A percentile compares a stretch with the other conserved stretches of the same genome.
These are phyloP conservation scores for Capitella teleta DNA, from an alignment of 1,140 invertebrate genomes.

Conservation along the genomic window DNA sequence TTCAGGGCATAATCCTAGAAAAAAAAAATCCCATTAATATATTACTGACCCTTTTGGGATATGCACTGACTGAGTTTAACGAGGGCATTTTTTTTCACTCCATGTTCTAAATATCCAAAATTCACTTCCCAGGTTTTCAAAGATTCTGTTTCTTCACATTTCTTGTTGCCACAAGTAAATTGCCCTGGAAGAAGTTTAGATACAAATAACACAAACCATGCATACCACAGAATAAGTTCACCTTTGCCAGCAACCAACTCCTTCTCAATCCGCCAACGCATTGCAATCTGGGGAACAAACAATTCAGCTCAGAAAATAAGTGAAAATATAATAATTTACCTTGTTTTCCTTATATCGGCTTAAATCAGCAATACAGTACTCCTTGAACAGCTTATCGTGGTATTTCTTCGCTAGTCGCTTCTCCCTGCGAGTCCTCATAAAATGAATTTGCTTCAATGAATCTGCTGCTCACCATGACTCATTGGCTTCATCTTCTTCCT, in stretches of 20 bases:
- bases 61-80: constrained; percentile 78
- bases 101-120: constrained; percentile 83
- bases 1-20: constrained; percentile 67
- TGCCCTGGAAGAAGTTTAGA: too few species aligned
- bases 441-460: not conserved
- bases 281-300: constrained; percentile 78
- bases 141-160: constrained; percentile 53
- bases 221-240: constrained; percentile 6
- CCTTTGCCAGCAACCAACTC: constrained; percentile 83
- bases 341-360: constrained; percentile 82
- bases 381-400: constrained; percentile 98
- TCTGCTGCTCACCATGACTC: not conserved
- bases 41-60: constrained; percentile 3
- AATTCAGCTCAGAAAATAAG: too few species aligned
- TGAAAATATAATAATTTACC: too few species aligned
- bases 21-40: constrained; percentile 14
- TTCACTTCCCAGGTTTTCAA: constrained; percentile 95
- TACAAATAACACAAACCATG: not conserved
- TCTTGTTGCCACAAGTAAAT: constrained; percentile 81
- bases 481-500: constrained; percentile 50
- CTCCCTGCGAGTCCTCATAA: constrained; percentile 51
- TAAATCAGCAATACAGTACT: constrained; percentile 90
- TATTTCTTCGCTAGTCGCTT: constrained; percentile 86
- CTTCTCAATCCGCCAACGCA: constrained; percentile 87
- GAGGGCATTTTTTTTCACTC: constrained; percentile 82